Base-by-base conservation (phyloP, 2,113 vertebrate genomes). In the Tenebrosternarchus preto region DNA sequence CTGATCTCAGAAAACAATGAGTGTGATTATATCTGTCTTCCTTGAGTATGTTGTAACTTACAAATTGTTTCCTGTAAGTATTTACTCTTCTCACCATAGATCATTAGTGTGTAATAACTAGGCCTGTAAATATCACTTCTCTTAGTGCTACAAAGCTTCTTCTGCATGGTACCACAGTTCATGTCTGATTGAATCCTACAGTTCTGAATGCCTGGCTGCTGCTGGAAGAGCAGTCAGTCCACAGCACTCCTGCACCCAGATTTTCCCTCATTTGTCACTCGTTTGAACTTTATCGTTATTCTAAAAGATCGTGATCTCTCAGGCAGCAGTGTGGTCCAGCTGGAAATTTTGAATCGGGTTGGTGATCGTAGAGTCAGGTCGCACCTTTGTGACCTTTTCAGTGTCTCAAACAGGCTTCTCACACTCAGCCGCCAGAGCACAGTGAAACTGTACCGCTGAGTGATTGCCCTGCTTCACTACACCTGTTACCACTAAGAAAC, bases 221-320 rank as follows among this genome's bases (percentile, higher is more conserved):
- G 77, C 33, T 67, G 24, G 31, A 68, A 77, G 50, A 74, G 46
- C 63, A n/a, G 46, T 69, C 57, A 22, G 43, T 78, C 46, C 53
- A 43, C 57, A 46, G 36, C 70, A 55, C 71, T 68, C 36, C 78
- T 81, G 69, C 69, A 22, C 25, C 17, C 67, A 77, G 73, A 78
- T 74, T 73, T 77, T 69, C 72, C 73, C 80, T 56, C 87, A 22
- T 64, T 83, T 85, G 82, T 68, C 81, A 86, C 86, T 83, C 86
- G 80, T 87, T 55, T 64, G 29, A 76, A 72, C 67, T 88, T 89
- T 85, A 85, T 86, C 80, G 61, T 76, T 86, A 84, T 80, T 88
- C 77, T 59, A 80, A 73, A 85, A 80, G 82, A 50, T 78, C 75
- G 64, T 87, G 82, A 88, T 85, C 89, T 87, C 85, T 86, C 81